Conservation (phyloP, 2,888 invertebrate species). For the Sphaerolaimus hirsutus region DNA sequence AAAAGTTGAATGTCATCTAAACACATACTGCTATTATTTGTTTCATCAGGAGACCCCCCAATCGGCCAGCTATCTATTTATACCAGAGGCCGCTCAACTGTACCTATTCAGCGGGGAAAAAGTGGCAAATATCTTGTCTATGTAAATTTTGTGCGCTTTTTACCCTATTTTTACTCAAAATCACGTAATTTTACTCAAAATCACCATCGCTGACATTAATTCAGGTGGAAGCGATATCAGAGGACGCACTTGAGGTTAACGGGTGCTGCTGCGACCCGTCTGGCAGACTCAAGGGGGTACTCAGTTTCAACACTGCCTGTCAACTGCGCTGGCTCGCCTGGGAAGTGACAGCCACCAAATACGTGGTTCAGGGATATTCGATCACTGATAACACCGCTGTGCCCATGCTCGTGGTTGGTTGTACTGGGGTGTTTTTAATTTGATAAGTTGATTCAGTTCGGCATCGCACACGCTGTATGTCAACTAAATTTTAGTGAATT, state of each 20-base stretch:
- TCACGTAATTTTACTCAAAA: too few species aligned
- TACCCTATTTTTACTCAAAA: too few species aligned
- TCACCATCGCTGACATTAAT: neutral
- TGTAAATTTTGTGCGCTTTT: too few species aligned
- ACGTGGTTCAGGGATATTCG: slow-evolving; percentile 89
- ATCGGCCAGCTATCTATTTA: too few species aligned
- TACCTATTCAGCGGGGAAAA: too few species aligned
- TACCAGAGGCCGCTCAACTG: too few species aligned
- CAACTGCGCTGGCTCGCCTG: slow-evolving; percentile 88
- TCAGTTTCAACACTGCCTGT: slow-evolving; percentile 88
- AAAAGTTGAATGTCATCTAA: too few species aligned
- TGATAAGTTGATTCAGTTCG: neutral
- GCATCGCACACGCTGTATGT: too few species aligned
- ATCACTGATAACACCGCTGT: slow-evolving; percentile 90
- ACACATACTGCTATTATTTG: too few species aligned
- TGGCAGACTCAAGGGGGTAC: slow-evolving; percentile 46
- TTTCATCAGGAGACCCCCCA: too few species aligned
- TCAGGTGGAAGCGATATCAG: slow-evolving; percentile 79
- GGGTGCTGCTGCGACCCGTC: slow-evolving; percentile 76
- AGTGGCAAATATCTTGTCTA: too few species aligned
- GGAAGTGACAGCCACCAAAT: slow-evolving; percentile 80
- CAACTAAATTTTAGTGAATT: too few species aligned
- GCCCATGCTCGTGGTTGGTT: slow-evolving; percentile 57
- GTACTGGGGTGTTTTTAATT: neutral
- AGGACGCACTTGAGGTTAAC: slow-evolving; percentile 58